phyloP scores from a whole-genome alignment of 1,140 invertebrate species.

The Halyomorpha halys region DNA sequence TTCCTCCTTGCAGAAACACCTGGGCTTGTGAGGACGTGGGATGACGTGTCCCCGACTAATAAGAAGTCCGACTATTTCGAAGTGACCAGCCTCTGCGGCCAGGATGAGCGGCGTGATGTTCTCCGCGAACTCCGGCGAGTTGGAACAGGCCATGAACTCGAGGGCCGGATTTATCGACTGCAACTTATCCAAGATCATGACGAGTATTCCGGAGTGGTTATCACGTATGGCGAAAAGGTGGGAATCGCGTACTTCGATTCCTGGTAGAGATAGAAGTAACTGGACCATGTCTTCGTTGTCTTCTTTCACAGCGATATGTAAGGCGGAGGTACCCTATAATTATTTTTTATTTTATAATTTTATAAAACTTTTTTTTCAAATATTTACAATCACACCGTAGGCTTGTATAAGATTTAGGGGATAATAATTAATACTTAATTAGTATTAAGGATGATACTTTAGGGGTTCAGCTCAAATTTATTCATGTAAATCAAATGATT shows the following conservation, averaged over 20 bases:
- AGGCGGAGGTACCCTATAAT: conserved; percentile 41
- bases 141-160: conserved; percentile 7
- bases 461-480: too few species aligned
- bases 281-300: conserved; percentile 42
- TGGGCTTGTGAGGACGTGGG: conserved; percentile 46
- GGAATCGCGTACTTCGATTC: conserved; percentile 45
- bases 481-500: too few species aligned
- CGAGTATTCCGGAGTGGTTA: conserved; percentile 40
- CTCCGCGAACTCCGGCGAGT: conserved; percentile 46
- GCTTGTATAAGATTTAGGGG: too few species aligned
- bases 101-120: conserved; percentile 61
- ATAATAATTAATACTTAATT: too few species aligned
- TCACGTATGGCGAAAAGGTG: conserved; percentile 43
- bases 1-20: conserved; percentile 46
- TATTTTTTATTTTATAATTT: too few species aligned
- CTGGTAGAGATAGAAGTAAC: conserved; percentile 39
- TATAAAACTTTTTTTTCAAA: too few species aligned
- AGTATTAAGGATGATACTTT: too few species aligned
- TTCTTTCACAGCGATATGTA: conserved; percentile 44
- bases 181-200: conserved; percentile 41
- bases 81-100: conserved; percentile 58
- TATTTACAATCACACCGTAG: too few species aligned
- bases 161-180: not conserved
- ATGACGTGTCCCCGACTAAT: conserved; percentile 46
- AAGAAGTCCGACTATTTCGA: conserved; percentile 55